A percentile compares a stretch with the other conserved stretches of the same genome.
Conservation (phyloP, 2,113 vertebrate species). For the Gobio gobio region DNA sequence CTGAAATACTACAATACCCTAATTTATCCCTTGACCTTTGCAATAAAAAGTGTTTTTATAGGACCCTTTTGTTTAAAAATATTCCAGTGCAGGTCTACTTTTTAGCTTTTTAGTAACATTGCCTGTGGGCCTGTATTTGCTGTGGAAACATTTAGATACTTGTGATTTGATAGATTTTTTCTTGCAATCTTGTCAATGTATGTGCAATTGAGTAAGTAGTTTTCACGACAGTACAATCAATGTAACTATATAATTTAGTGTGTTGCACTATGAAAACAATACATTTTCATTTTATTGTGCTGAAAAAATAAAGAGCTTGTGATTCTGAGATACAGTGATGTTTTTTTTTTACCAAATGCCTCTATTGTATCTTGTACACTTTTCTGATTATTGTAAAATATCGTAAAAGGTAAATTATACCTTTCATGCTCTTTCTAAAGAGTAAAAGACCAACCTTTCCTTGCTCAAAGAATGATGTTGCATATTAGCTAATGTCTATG, state of each 20-base stretch:
- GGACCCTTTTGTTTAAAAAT: not conserved
- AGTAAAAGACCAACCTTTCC: not conserved
- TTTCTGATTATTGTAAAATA: not conserved
- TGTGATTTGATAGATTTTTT: not conserved
- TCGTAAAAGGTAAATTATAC: not conserved
- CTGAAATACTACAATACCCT: not conserved
- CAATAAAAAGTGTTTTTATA: not conserved
- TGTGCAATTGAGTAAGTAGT: not conserved
- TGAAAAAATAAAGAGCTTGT: not conserved
- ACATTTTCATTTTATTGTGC: not conserved
- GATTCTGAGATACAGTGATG: not conserved
- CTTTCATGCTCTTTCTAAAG: not conserved
- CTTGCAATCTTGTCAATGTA: not conserved
- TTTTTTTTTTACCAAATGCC: not conserved
- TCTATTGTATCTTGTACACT: not conserved
- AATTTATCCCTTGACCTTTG: not conserved
- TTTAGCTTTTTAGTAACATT: not conserved
- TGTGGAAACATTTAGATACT: not conserved
- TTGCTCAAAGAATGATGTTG: not conserved
- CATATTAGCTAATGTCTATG: not conserved
- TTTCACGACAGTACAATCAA: not conserved
- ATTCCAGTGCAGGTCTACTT: not conserved
- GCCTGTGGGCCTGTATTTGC: not conserved
- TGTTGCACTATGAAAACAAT: not conserved
- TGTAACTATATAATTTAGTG: not conserved